Percentiles rank a stretch among this genome's conserved stretches.
Conservation (phyloP, 2,113 vertebrate genomes). For the Protobothrops flavoviridis region DNA sequence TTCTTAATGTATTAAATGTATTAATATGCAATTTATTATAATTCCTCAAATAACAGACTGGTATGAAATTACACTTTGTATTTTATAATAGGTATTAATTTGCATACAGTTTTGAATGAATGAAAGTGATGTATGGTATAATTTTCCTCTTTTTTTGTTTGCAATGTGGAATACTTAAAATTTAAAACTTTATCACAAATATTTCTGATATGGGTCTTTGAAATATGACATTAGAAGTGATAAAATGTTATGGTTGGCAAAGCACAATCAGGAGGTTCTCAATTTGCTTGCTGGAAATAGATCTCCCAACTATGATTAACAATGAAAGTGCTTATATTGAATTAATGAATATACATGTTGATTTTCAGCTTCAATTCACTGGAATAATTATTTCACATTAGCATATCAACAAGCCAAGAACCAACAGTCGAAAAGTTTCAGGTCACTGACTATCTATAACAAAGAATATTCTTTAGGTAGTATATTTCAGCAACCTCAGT, state of each 20-base stretch:
- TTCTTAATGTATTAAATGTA: slow-evolving; percentile 17
- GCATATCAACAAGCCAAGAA: slow-evolving; percentile 55
- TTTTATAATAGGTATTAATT: neutral
- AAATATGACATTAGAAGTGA: slow-evolving; percentile 27
- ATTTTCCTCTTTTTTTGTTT: neutral
- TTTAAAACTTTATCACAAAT: neutral
- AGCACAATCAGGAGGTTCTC: slow-evolving; percentile 34
- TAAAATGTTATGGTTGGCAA: slow-evolving; percentile 52
- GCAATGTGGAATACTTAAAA: slow-evolving; percentile 12
- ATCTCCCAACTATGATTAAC: slow-evolving; percentile 46
- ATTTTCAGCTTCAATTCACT: slow-evolving; percentile 62
- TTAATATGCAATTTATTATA: neutral
- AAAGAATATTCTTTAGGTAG: neutral
- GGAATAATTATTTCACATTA: slow-evolving; percentile 63
- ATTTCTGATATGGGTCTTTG: slow-evolving; percentile 35
- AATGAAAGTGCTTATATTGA: slow-evolving; percentile 47
- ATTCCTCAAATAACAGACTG: slow-evolving; percentile 1
- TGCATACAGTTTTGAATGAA: slow-evolving; percentile 16
- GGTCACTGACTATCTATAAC: slow-evolving; percentile 48
- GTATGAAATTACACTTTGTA: slow-evolving; percentile 7
- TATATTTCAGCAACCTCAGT: slow-evolving; percentile 18
- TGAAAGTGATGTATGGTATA: neutral
- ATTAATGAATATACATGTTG: slow-evolving; percentile 60
- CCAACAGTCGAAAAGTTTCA: slow-evolving; percentile 46
- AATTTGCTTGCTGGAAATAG: slow-evolving; percentile 49